Percentiles rank a stretch among this genome's conserved stretches.
phyloP scores from a whole-genome alignment of 2,888 invertebrate genomes.

The Ophion ellenae region DNA sequence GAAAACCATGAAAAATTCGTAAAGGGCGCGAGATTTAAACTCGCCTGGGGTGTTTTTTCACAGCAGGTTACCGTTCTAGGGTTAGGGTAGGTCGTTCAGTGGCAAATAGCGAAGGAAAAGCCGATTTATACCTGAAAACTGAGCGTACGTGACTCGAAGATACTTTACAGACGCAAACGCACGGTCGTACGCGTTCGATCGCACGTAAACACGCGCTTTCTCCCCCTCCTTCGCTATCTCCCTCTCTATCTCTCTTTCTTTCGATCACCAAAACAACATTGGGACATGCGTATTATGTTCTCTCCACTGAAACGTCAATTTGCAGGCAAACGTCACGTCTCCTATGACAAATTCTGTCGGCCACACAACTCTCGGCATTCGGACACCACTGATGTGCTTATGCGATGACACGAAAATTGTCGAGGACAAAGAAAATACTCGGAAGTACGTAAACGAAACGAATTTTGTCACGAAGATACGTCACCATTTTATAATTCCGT shows the following conservation, averaged over 20 bases:
- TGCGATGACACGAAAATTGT: neutral
- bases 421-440: neutral
- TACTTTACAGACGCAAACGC: neutral
- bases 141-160: conserved; percentile 19
- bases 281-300: neutral
- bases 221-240: neutral
- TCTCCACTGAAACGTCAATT: neutral
- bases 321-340: neutral
- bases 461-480: no score
- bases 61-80: no score
- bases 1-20: no score
- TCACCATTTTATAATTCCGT: neutral
- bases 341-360: neutral
- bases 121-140: conserved; percentile 6
- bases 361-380: neutral
- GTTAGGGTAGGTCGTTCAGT: no score
- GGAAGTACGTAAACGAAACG: neutral
- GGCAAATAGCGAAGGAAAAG: neutral
- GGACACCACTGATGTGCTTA: neutral
- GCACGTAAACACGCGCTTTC: conserved; percentile 17
- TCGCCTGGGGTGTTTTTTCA: no score
- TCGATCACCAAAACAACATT: conserved; percentile 17
- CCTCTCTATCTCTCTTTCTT: neutral
- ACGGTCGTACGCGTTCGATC: conserved; percentile 10
- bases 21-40: no score